Conservation (phyloP, 1,140 invertebrate species). For the Scaptomyza graminum region DNA sequence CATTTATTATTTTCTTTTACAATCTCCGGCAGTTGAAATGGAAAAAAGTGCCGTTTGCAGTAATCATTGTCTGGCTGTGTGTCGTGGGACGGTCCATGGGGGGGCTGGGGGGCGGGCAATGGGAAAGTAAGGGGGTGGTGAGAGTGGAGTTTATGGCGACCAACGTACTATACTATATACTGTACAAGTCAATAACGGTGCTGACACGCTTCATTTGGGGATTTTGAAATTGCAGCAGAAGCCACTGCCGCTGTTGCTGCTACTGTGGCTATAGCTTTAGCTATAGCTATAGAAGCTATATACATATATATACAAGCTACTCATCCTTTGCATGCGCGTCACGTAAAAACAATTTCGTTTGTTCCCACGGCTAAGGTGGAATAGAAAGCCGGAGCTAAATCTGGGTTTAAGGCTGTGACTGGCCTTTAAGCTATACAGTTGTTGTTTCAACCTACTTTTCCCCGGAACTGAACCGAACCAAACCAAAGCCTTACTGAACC, state of each 20-base stretch:
- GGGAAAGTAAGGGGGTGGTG: too few species aligned
- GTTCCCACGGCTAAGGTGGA: constrained; percentile 37
- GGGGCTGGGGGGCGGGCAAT: too few species aligned
- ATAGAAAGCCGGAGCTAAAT: neutral
- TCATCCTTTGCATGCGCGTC: constrained; percentile 50
- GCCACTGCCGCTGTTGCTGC: constrained; percentile 19
- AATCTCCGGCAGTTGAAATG: constrained; percentile 15
- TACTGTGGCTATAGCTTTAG: neutral
- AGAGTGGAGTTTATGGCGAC: too few species aligned
- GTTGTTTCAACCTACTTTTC: constrained; percentile 1
- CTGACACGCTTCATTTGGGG: constrained; percentile 9
- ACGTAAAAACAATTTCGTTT: constrained; percentile 70
- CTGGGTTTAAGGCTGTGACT: neutral
- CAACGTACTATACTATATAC: neutral
- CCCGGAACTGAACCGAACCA: too few species aligned
- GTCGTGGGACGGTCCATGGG: neutral
- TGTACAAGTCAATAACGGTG: constrained; percentile 22
- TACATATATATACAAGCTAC: neutral
- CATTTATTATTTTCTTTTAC: neutral
- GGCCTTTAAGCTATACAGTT: neutral
- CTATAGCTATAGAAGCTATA: too few species aligned
- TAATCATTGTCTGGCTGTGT: constrained; percentile 12
- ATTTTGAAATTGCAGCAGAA: constrained; percentile 16
- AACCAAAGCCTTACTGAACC: too few species aligned
- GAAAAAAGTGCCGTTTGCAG: constrained; percentile 5